phyloP scores from a whole-genome alignment of 92 coral and sea anemone species.

The Ricordea florida region DNA sequence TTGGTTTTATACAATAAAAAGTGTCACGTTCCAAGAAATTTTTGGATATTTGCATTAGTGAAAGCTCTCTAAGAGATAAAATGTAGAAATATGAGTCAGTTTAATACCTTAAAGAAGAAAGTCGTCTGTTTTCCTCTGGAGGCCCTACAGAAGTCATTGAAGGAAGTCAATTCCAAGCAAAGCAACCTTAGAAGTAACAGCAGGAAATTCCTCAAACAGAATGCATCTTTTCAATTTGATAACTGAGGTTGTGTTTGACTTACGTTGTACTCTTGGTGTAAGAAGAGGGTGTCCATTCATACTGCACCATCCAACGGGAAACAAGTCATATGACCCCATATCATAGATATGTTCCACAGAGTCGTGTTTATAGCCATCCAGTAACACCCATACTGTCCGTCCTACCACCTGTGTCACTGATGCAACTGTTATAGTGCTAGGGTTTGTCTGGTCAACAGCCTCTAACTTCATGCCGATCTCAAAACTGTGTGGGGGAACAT shows the following conservation, averaged over 20 bases:
- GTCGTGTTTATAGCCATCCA: slow-evolving; percentile 73
- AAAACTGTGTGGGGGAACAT: slow-evolving; percentile 60
- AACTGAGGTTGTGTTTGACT: no score
- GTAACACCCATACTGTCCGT: slow-evolving; percentile 81
- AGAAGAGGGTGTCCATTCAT: slow-evolving; percentile 83
- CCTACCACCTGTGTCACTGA: slow-evolving; percentile 85
- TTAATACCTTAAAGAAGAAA: slow-evolving; percentile 23
- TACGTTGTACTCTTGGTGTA: slow-evolving; percentile 43
- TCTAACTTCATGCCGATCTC: slow-evolving; percentile 75
- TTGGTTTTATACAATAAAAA: no score
- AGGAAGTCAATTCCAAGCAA: no score
- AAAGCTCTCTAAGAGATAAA: no score
- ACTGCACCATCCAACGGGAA: slow-evolving; percentile 92
- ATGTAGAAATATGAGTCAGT: no score
- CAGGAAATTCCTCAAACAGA: no score
- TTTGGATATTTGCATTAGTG: no score
- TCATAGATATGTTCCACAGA: slow-evolving; percentile 85
- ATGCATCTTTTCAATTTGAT: no score
- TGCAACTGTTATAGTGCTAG: slow-evolving; percentile 71
- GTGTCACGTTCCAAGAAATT: no score
- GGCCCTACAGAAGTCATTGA: neutral
- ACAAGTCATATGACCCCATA: slow-evolving; percentile 73
- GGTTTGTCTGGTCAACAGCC: slow-evolving; percentile 85
- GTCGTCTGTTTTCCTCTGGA: slow-evolving; percentile 36
- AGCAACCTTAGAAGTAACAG: no score